Base-by-base conservation (phyloP, 1,140 invertebrate species). In the Agrilus planipennis region DNA sequence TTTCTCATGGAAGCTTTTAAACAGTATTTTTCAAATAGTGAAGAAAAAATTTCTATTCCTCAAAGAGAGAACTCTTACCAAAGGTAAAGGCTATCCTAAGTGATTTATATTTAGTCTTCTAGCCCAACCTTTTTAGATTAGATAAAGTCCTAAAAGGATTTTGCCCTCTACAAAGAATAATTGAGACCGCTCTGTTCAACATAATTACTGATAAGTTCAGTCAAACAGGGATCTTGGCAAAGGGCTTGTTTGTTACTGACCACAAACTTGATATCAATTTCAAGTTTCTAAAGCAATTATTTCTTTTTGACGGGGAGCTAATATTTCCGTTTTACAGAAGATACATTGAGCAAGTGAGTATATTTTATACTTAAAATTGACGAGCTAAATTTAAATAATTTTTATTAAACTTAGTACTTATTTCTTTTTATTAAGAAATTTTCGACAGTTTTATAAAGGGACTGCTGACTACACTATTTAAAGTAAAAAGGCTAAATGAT, bases 261-360 rank as follows among this genome's bases (percentile, higher is more conserved):
- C 68, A 69, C 41, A 63, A 67, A 47, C 44, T 75, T 4, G 65
- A 67, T 22, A 56, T 55, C 22, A 64, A 73, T 45, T 55, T 74
- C 22, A 60, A 62, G 27, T 52, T 70, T 36, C 58, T 74, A 51
- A 62, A 65, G 41, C 64, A 59, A n/a, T 58, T 78, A 43, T 78
- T 72, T 47, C 63, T 80, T 52, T 77, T 80, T 70, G 70, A 72
- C 51, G 76, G 75, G 22, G 72, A 77, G 46, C 53, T 74, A 10
- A 71, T 79, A 64, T 73, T 70, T 50, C 69, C 71, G 41, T 77
- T 79, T 53, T 77, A 72, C 44, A 64, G 67, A 15, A 56, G 64
- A 27, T 63, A 74, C 21, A 76, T 76, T 64, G 48, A 67, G 10
- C 70, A 72, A 62, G 74, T 76, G 42, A 47, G 37, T 25, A 28